Percentiles rank a stretch among this genome's conserved stretches.
Conservation (phyloP, 2,113 vertebrate genomes). For the Daboia siamensis region DNA sequence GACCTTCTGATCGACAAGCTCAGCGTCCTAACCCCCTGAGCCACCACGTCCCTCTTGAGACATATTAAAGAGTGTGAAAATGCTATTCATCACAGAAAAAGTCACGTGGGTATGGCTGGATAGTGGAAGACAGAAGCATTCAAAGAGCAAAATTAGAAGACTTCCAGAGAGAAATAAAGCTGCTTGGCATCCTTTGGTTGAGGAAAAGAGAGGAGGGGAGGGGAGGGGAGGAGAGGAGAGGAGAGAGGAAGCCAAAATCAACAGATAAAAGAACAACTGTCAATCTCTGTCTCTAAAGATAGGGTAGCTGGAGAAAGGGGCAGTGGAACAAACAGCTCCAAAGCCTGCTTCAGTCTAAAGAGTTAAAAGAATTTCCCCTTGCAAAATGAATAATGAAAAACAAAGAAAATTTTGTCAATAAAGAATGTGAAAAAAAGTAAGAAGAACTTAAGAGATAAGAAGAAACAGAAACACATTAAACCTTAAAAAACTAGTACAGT, state of each 20-base stretch:
- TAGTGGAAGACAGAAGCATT: neutral
- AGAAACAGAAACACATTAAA: too few species aligned
- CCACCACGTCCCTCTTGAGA: neutral
- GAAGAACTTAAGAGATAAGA: too few species aligned
- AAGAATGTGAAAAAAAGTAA: too few species aligned
- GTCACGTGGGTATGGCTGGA: neutral
- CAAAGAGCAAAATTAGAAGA: neutral
- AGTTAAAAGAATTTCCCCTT: too few species aligned
- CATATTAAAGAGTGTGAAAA: neutral
- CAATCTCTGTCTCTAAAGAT: neutral
- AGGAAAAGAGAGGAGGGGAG: neutral
- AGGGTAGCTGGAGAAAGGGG: neutral
- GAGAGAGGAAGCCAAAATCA: neutral
- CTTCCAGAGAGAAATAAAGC: neutral
- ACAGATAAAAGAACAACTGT: neutral
- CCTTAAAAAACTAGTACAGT: too few species aligned
- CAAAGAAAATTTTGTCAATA: too few species aligned
- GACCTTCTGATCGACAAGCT: too few species aligned
- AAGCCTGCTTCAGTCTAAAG: neutral
- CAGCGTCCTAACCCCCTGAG: too few species aligned
- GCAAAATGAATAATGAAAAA: too few species aligned
- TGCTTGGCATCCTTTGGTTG: neutral
- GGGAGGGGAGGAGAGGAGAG: rapidly evolving
- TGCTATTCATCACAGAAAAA: neutral
- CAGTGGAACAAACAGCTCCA: neutral